These are phyloP conservation scores for Acrobasis repandana DNA, from an alignment of 2,888 invertebrate genomes.

Conservation along the genomic window DNA sequence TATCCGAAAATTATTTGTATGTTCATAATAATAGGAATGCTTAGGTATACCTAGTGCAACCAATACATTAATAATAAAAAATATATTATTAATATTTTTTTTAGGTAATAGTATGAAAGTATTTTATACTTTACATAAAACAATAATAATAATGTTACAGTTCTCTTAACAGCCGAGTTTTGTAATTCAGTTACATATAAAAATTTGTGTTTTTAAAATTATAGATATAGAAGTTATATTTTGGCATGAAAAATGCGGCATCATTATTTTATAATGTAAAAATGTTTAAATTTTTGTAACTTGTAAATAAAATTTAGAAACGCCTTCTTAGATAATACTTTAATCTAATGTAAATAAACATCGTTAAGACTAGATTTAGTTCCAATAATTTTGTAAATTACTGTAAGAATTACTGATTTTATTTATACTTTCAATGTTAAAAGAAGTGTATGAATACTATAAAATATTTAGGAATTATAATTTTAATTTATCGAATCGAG, in stretches of 20 bases:
- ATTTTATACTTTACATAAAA: too few relatives aligned
- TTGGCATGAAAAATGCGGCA: slow-evolving; percentile 37
- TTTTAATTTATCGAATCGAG: neutral
- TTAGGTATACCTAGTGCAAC: too few relatives aligned
- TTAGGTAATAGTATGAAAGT: too few relatives aligned
- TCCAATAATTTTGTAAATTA: slow-evolving; percentile 29
- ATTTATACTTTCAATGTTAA: neutral
- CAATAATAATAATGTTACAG: neutral
- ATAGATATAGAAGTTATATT: slow-evolving; percentile 38
- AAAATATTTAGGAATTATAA: neutral
- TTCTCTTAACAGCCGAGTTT: slow-evolving; percentile 12
- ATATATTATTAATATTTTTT: too few relatives aligned
- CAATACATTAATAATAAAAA: too few relatives aligned
- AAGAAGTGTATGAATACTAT: neutral
- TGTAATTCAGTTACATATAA: neutral
- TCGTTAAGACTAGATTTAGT: slow-evolving; percentile 41
- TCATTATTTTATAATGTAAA: slow-evolving; percentile 35
- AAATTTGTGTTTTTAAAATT: slow-evolving; percentile 1
- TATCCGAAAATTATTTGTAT: too few relatives aligned
- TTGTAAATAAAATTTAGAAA: slow-evolving; percentile 65
- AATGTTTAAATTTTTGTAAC: slow-evolving; percentile 41
- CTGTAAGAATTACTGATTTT: slow-evolving; percentile 8
- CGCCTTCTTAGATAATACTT: slow-evolving; percentile 72
- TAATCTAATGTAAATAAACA: slow-evolving; percentile 52
- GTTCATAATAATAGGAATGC: too few relatives aligned